Base-by-base conservation (phyloP, 2,888 invertebrate genomes). In the Xanthorhoe spadicearia region DNA sequence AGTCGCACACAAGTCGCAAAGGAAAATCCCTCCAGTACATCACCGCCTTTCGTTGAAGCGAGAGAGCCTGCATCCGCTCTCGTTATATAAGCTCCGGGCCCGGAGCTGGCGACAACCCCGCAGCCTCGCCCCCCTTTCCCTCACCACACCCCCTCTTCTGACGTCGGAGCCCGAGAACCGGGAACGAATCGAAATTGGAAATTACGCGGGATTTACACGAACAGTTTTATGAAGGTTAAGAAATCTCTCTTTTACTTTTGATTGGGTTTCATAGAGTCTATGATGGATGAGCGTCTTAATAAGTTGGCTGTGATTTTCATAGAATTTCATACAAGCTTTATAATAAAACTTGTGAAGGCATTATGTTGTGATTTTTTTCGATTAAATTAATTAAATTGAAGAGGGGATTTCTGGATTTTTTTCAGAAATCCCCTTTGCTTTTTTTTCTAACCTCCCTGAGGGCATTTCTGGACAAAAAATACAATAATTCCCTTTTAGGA, bases 11-110 rank as follows among this genome's bases (percentile, higher is more conserved):
- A 62, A 78, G 66, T 74, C 71, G 78, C 23, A 64, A 10, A 10
- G 81, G 78, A 87, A 72, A 87, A 83, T 46, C n/a, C 1, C 28
- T 32, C 71, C 65, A 61, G 10, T 71, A 50, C 77, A 35, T 74
- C 78, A 28, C 74, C 65, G 56, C 86, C 71, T 83, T 75, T 83
- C 8, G 91, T 76, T 89, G 72, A 88, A 92, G 83, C 64, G 90
- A 85, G 92, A 92, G 70, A 74, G 82, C 75, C 72, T 74, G 80
- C 89, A 66, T 90, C 90, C 91, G 90, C 86, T 91, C 92, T 87
- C 90, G 89, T 93, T 93, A 93, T 89, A 88, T 92, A 93, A 93
- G 92, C 90, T 88, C 83, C 89, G 83, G 88, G 88, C 90, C 89
- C 84, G 90, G 90, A 90, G 90, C 90, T 85, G 88, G 86, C 83